Evolutionary conservation across 2,888 invertebrate genomes (phyloP), one percentile per base, ranked within the genome.

Genomic region (Alloscopus bannaensis): DNA sequence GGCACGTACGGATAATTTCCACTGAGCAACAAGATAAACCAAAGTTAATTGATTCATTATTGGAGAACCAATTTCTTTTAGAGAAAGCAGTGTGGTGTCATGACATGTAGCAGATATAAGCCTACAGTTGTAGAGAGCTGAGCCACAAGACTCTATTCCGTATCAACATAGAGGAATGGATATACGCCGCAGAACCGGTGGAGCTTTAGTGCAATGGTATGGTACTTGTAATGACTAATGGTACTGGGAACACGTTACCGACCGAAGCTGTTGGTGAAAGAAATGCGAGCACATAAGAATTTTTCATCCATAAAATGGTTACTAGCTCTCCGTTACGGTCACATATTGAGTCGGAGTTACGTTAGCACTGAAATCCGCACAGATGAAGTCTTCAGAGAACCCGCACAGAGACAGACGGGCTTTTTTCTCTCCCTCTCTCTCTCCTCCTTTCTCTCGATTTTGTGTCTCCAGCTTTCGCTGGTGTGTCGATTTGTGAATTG

Each of bases 11-110:
- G 29, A 60, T 72, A 62, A 52, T 72, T 24, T 16, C 20, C 47
- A 29, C 62, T 40, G 72, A 69, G 50, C 73, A 73, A 65, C 73
- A 65, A 73, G 66, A 66, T 75, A 66, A 75, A 75, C 75, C 31
- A 75, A 75, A 75, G 66, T 75, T 75, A 75, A 75, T 75, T 75
- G 75, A 73, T 73, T 73, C 73, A 65, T 73, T 65, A 73, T 65
- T 55, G 62, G 65, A 45, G 65, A 73, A 65, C 55, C 73, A 65
- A 73, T 65, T 73, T 65, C 55, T 29, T 52, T 62, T 45, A 55
- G 18, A n/a, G 57, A 73, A 72, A n/a, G n/a, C n/a, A n/a, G n/a
- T n/a, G n/a, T n/a, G n/a, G n/a, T n/a, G n/a, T n/a, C n/a, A n/a
- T n/a, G n/a, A n/a, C n/a, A n/a, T n/a, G n/a, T n/a, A n/a, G n/a